A percentile compares a stretch with the other conserved stretches of the same genome.
These are phyloP conservation scores for Stegophylla sp. DNA, from an alignment of 2,888 invertebrate species.

Conservation along the genomic window DNA sequence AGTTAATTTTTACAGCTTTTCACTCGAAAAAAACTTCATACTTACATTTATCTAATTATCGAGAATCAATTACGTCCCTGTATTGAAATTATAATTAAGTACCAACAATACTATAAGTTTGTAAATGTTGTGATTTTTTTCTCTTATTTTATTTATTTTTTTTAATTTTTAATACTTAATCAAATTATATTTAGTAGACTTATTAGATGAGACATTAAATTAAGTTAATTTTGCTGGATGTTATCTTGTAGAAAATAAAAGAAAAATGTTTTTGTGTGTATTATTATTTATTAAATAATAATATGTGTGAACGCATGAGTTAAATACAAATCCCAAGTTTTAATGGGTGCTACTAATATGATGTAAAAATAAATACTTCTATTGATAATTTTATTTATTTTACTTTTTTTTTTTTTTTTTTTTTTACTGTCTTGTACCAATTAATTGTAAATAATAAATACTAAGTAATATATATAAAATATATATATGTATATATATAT, in stretches of 20 bases:
- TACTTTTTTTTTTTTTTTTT: constrained; percentile 30
- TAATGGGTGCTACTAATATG: constrained; percentile 56
- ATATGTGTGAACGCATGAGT: constrained; percentile 21
- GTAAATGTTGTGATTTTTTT: constrained; percentile 49
- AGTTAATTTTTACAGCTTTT: constrained; percentile 36
- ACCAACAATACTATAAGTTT: constrained; percentile 29
- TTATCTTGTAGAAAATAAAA: constrained; percentile 35
- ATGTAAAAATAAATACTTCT: constrained; percentile 41
- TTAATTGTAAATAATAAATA: constrained; percentile 41
- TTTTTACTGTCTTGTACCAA: constrained; percentile 49
- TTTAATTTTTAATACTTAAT: constrained; percentile 45
- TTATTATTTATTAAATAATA: constrained; percentile 44
- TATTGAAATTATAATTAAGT: constrained; percentile 22
- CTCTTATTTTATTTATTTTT: constrained; percentile 17
- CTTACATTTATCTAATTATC: constrained; percentile 19
- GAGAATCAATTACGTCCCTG: constrained; percentile 13
- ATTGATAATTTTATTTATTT: constrained; percentile 25
- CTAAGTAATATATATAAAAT: constrained; percentile 43
- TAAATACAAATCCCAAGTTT: constrained; percentile 41
- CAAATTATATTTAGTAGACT: constrained; percentile 51
- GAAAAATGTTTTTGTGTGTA: constrained; percentile 14
- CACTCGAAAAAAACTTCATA: constrained; percentile 19
- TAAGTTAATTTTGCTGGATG: constrained; percentile 37
- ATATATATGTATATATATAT: constrained; percentile 15
- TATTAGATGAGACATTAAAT: constrained; percentile 32